These are phyloP conservation scores for Petrolisthes manimaculis DNA, from an alignment of 2,888 invertebrate species.

Conservation along the genomic window DNA sequence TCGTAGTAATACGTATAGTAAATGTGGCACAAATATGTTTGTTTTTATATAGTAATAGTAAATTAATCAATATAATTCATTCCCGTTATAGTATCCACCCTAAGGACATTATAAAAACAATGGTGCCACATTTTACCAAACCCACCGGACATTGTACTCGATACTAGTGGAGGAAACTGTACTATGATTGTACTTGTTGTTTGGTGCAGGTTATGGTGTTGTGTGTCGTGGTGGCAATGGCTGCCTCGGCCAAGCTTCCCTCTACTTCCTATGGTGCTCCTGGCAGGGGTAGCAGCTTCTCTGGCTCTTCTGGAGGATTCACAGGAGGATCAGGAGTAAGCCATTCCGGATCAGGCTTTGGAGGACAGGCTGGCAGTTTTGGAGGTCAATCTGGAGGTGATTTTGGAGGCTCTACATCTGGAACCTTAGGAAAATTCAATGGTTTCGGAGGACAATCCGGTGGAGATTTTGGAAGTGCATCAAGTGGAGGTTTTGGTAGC, in stretches of 20 bases:
- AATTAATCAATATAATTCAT: no score
- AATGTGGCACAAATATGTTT: no score
- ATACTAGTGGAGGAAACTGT: no score
- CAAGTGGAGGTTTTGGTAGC: not conserved
- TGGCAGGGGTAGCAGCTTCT: constrained; percentile 16
- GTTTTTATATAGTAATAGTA: no score
- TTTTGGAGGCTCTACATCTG: constrained; percentile 21
- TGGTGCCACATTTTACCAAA: no score
- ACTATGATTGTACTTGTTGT: no score
- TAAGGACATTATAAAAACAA: no score
- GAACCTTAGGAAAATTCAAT: not conserved
- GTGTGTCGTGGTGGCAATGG: constrained; percentile 25
- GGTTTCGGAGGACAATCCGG: not conserved
- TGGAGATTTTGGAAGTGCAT: constrained; percentile 5
- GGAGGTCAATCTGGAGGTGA: constrained; percentile 15
- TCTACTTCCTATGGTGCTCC: constrained; percentile 31
- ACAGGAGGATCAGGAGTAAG: not conserved
- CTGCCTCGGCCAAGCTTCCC: constrained; percentile 17
- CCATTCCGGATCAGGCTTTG: not conserved
- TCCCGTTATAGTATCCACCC: no score
- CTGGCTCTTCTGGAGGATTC: constrained; percentile 19
- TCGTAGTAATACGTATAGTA: no score
- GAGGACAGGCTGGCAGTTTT: not conserved
- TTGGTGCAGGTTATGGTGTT: not conserved
- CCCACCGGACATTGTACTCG: no score